A percentile compares a stretch with the other conserved stretches of the same genome.
Conservation (phyloP, 2,113 vertebrate genomes). For the Psittacara wagleri region DNA sequence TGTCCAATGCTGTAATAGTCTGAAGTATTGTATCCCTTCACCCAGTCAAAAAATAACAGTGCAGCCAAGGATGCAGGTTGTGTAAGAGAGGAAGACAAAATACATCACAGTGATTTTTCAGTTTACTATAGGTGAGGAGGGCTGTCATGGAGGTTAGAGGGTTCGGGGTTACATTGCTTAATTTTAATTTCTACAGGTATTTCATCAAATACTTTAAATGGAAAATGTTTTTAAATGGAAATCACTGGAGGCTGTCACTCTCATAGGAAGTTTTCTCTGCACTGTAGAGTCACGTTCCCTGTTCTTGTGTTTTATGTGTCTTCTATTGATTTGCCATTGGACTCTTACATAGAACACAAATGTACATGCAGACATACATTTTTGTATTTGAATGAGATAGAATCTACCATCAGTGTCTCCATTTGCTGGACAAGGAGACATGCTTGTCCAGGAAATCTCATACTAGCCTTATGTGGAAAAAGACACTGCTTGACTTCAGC, state of each 20-base stretch:
- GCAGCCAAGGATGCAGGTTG: neutral
- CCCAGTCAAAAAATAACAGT: neutral
- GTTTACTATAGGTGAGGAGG: neutral
- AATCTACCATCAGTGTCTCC: neutral
- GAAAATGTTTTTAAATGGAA: neutral
- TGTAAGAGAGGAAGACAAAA: neutral
- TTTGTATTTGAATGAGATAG: neutral
- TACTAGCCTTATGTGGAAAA: neutral
- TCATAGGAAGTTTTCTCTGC: neutral
- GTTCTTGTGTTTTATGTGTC: neutral
- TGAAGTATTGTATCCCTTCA: neutral
- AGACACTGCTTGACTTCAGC: neutral
- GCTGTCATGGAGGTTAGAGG: neutral
- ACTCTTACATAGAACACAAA: neutral
- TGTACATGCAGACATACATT: rapidly evolving
- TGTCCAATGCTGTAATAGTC: neutral
- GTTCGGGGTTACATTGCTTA: neutral
- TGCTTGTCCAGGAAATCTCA: neutral
- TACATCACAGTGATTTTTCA: neutral
- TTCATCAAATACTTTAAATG: neutral
- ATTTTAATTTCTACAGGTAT: neutral
- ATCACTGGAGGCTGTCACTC: neutral
- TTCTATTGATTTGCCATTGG: neutral
- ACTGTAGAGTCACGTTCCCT: neutral
- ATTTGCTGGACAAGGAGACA: neutral